Percentiles rank a stretch among this genome's conserved stretches.
Conservation (phyloP, 2,888 invertebrate species). For the Drosophila emarginata region DNA sequence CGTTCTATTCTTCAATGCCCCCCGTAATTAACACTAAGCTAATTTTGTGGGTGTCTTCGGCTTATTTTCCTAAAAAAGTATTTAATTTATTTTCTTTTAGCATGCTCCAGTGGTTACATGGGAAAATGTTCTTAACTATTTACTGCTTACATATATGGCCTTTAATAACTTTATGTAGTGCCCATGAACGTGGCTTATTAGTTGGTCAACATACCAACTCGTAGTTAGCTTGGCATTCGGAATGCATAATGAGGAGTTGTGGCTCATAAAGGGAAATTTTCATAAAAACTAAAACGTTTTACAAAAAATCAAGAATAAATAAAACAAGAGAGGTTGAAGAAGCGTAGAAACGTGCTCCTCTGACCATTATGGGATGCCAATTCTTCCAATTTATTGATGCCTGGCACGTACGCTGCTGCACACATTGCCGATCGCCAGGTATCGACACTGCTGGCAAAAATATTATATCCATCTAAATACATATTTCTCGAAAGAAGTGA, state of each 20-base stretch:
- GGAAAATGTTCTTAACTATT: slow-evolving; percentile 6
- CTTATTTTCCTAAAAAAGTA: background rate
- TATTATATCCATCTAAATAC: slow-evolving; percentile 15
- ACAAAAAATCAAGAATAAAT: slow-evolving; percentile 23
- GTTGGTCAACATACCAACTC: slow-evolving; percentile 49
- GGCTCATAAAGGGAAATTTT: slow-evolving; percentile 70
- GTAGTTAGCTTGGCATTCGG: slow-evolving; percentile 44
- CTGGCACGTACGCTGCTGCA: slow-evolving; percentile 52
- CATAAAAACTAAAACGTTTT: slow-evolving; percentile 29
- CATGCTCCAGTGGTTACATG: slow-evolving; percentile 1
- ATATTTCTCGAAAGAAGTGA: background rate
- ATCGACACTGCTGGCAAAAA: slow-evolving; percentile 39
- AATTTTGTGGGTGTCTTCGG: slow-evolving; percentile 8
- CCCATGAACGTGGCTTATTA: slow-evolving; percentile 61
- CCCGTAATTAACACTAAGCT: slow-evolving; percentile 2
- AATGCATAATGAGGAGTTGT: slow-evolving; percentile 54
- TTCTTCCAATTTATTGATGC: slow-evolving; percentile 48
- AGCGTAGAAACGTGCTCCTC: slow-evolving; percentile 47
- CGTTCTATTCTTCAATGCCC: background rate
- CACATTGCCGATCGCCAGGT: slow-evolving; percentile 42
- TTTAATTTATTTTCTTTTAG: background rate
- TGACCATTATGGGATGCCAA: slow-evolving; percentile 15
- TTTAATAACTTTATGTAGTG: slow-evolving; percentile 69
- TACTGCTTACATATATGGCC: slow-evolving; percentile 45
- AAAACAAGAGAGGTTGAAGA: slow-evolving; percentile 44